Evolutionary conservation across 2,888 invertebrate species (phyloP), one percentile per base, ranked within the genome.

Genomic region (Clanis bilineata): DNA sequence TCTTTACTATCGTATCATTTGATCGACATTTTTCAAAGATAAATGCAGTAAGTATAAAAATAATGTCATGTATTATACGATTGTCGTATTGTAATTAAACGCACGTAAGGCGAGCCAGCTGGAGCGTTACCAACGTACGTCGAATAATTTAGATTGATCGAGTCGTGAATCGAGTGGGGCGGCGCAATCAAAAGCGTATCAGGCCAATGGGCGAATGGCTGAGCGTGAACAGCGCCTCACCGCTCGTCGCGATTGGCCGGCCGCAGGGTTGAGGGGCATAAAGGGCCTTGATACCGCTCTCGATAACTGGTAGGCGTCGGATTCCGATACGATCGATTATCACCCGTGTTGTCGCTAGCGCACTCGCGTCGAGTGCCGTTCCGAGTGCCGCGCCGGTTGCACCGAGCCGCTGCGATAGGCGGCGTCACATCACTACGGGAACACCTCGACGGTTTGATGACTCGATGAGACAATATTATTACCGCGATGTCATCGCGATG

Each of bases 161-260:
- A 83, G 85, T 73, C 83, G 77, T 80, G 88, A 82, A 90, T 90
- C 86, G 87, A 84, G 85, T 66, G 82, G 88, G 91, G 91, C 90
- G 91, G 88, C 66, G 90, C 90, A 88, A 90, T 91, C 91, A 91
- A 91, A 92, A 83, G 81, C 86, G 85, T 84, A 89, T 88, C 86
- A 85, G 80, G 74, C 90, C 90, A 91, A 91, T 91, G 78, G 74
- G 85, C 75, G 83, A 70, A 69, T 77, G 71, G 75, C 80, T 64
- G 18, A 41, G 41, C 18, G 41, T 9, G 41, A 41, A 7, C 41
- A 18, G 70, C 70, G 69, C 64, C 67, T 72, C 74, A 73, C 70
- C 77, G 77, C 66, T 71, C 77, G 66, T 73, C 74, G 78, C 71
- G 69, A 91, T 91, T 91, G 91, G 91, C 76, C 76, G 71, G 70